Base-by-base conservation (phyloP, 2,888 invertebrate species). In the Dinocampus coccinellae region DNA sequence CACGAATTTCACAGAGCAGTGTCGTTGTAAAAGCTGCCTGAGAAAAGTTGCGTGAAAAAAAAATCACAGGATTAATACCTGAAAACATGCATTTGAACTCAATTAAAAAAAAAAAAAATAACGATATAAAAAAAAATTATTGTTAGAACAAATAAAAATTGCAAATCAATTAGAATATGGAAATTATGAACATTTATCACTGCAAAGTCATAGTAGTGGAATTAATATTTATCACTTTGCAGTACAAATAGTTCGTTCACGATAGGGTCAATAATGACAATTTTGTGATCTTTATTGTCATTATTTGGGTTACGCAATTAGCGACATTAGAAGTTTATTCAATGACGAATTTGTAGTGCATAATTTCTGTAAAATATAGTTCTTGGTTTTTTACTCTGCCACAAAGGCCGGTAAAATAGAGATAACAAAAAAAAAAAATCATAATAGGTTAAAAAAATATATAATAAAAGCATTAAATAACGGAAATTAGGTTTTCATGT, bases 31-130 rank as follows among this genome's bases (percentile, higher is more conserved):
- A 77, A 75, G 73, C 77, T 77, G 74, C 74, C 78, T 76, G 77
- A 69, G 65, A 73, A 74, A 74, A 76, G 73, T 62, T 67, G n/a
- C 71, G 76, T 79, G 73, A 78, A 78, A 80, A 75, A 78, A 82
- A 77, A 79, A 79, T 47, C 47, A 47, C 47, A 77, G 79, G 78
- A 74, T 79, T 79, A 78, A 84, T 81, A 82, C 85, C 85, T 85
- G 84, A 80, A 86, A 84, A 81, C 87, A 86, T 86, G 86, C 86
- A 83, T 81, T n/a, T 76, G 80, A 85, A 84, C 78, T 79, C 75
- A 83, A 78, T 77, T 76, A 73, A 77, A 77, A 77, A 79, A 75
- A 62, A 70, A 76, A 78, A 77, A 76, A 76, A 73, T n/a, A 16
- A 60, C n/a, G n/a, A n/a, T n/a, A n/a, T n/a, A 66, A 57, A 11